Evolutionary conservation across 1,140 invertebrate species (phyloP), one percentile per base, ranked within the genome.

Genomic region (Drosophila obscura): DNA sequence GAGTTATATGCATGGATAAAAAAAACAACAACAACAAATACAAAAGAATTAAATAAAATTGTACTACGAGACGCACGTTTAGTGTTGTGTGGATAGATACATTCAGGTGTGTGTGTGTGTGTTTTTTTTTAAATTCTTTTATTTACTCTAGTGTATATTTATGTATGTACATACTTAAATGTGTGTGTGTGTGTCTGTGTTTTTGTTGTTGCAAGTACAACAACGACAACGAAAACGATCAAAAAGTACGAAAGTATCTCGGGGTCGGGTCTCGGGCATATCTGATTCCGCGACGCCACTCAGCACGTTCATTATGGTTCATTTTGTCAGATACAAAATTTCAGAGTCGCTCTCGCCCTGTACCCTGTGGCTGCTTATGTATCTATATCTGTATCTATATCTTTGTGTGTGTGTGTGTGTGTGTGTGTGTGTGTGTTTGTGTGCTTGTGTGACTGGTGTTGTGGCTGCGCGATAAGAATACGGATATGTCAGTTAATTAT

Each of bases 401-500:
- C 19, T 16, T 16, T 16, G 1, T 16, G 0, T 28, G 39, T 46
- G 41, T 28, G 39, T 73, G 43, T 49, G 43, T 58, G 53, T 58
- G 49, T 28, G 39, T 73, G 43, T 49, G 43, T 58, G 53, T 58
- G 49, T 59, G 22, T 48, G 28, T 45, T 7, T 48, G 35, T 45
- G 13, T 46, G 62, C 16, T 13, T 41, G n/a, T 43, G 41, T 35
- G 43, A 48, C 45, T 28, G 61, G 44, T 57, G 19, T 26, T 24
- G 61, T 69, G 2, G 63, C 62, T 88, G 83, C 65, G 83, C 83
- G 83, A 87, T 88, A 87, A 89, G 84, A 83, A 87, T 87, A 87
- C 83, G 83, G 83, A 87, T 87, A 88, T 87, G 83, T 87, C 83
- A 87, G 83, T 88, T 87, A 88, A 87, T 87, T 87, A 87, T 87